Evolutionary conservation across 2,888 invertebrate genomes (phyloP).

Genomic region (Drosophila histrio): DNA sequence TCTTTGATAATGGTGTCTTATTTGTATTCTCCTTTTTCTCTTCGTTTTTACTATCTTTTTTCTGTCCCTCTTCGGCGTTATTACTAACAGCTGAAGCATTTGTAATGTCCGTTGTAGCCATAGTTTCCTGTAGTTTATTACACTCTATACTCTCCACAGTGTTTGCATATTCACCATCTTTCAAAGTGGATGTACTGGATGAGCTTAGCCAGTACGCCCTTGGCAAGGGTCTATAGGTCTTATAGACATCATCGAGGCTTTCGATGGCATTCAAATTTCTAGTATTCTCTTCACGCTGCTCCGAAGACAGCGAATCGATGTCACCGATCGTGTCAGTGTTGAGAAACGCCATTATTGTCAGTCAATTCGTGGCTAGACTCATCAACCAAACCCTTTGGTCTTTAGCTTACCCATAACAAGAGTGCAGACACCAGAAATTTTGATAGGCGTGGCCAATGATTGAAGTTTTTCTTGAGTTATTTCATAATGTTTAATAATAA

Average conservation of each 20-base stretch:
- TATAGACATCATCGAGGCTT: slow-evolving; percentile 27
- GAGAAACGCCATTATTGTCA: slow-evolving; percentile 9
- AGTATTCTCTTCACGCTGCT: slow-evolving; percentile 1
- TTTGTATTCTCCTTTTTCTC: neutral
- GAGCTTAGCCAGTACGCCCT: neutral
- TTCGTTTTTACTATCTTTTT: neutral
- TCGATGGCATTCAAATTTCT: slow-evolving; percentile 5
- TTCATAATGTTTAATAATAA: neutral
- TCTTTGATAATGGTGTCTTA: neutral
- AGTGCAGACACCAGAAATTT: slow-evolving; percentile 27
- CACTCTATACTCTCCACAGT: neutral
- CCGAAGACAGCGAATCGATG: slow-evolving; percentile 9
- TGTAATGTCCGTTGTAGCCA: neutral
- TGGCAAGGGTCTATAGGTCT: slow-evolving; percentile 3
- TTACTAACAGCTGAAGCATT: neutral
- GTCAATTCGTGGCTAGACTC: neutral
- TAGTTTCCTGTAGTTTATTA: neutral
- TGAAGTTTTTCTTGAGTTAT: neutral
- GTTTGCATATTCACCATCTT: neutral
- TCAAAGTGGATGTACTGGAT: slow-evolving; percentile 30
- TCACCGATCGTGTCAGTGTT: neutral
- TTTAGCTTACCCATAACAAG: slow-evolving; percentile 39
- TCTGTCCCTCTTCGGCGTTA: neutral
- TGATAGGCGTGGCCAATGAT: slow-evolving; percentile 1
- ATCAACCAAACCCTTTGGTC: slow-evolving; percentile 15